Evolutionary conservation across 1,140 invertebrate species (phyloP).

Genomic region (Tachypleus tridentatus): DNA sequence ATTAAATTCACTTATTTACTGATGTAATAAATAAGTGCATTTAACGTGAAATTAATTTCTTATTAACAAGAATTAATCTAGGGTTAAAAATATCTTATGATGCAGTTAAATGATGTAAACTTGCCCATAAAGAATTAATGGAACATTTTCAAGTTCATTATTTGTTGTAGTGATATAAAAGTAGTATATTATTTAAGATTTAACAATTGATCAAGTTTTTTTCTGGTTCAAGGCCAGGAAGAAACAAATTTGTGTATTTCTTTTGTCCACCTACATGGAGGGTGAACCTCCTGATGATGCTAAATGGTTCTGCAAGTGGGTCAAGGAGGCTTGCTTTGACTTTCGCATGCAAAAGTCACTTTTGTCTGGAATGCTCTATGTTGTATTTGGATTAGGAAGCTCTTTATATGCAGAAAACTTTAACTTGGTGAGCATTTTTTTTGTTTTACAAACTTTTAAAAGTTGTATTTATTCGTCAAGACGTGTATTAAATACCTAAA

Average conservation of each 20-base stretch:
- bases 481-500: no score
- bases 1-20: no score
- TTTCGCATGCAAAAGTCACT: constrained; percentile 42
- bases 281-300: constrained; percentile 40
- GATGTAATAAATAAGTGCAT: no score
- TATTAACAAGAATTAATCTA: no score
- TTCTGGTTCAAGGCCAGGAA: constrained; percentile 15
- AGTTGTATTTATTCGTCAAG: no score
- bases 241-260: constrained; percentile 32
- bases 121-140: not conserved
- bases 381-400: constrained; percentile 47
- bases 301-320: constrained; percentile 44
- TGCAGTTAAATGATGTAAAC: not conserved
- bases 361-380: constrained; percentile 39
- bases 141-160: not conserved
- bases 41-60: no score
- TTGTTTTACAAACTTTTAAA: constrained; percentile 3
- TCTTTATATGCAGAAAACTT: constrained; percentile 43
- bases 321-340: constrained; percentile 42
- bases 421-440: constrained; percentile 34
- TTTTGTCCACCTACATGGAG: constrained; percentile 46
- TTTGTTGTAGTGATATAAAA: not conserved
- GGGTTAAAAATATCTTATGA: no score
- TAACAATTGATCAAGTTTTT: not conserved
- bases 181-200: not conserved